These are phyloP conservation scores for Drosophila mimica DNA, from an alignment of 2,888 invertebrate genomes.

Conservation along the genomic window DNA sequence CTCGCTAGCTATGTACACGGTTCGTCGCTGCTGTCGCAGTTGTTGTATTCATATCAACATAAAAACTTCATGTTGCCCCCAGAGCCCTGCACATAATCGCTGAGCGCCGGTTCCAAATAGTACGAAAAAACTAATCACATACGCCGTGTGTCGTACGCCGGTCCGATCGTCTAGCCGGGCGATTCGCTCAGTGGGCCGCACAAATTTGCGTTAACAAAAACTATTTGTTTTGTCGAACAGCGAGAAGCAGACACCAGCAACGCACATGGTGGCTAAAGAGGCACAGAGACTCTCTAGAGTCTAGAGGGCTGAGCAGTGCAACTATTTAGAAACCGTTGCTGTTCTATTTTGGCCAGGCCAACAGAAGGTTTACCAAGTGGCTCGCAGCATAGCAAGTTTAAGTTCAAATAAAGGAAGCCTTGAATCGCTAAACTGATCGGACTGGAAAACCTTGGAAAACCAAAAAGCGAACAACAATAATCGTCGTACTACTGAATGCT, in stretches of 20 bases:
- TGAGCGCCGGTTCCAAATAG: constrained; percentile 81
- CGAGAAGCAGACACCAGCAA: neutral
- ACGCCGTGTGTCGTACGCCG: constrained; percentile 49
- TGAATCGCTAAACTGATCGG: constrained; percentile 67
- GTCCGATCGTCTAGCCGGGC: constrained; percentile 61
- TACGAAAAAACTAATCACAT: constrained; percentile 83
- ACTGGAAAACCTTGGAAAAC: constrained; percentile 81
- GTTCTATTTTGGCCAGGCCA: constrained; percentile 81
- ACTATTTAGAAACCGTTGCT: constrained; percentile 74
- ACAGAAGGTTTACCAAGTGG: constrained; percentile 70
- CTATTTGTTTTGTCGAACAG: constrained; percentile 56
- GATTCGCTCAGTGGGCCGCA: constrained; percentile 17
- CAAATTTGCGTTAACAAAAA: constrained; percentile 70
- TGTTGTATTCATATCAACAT: constrained; percentile 71
- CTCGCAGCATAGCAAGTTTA: constrained; percentile 20
- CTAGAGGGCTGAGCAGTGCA: constrained; percentile 12
- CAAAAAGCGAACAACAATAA: constrained; percentile 59
- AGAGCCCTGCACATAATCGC: constrained; percentile 34
- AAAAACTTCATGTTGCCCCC: constrained; percentile 70
- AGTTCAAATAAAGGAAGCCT: constrained; percentile 60
- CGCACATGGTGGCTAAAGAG: constrained; percentile 8
- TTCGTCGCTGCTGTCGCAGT: constrained; percentile 19
- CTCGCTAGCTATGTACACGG: constrained; percentile 57
- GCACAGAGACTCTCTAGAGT: neutral
- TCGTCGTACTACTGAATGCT: constrained; percentile 31